Evolutionary conservation across 2,888 invertebrate genomes (phyloP).

Genomic region (Melangyna quadrimaculata): DNA sequence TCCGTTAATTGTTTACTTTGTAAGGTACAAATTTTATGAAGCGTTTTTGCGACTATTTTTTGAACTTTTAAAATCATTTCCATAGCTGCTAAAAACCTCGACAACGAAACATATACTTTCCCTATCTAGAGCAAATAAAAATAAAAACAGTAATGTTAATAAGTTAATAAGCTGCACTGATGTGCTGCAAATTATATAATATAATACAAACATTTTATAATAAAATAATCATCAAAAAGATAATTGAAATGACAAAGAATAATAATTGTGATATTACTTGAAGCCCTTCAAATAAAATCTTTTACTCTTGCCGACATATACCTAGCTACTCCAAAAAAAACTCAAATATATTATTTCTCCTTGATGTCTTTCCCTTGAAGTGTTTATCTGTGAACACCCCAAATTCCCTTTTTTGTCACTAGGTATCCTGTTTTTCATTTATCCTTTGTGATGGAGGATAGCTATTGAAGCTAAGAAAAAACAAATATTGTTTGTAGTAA

Average conservation of each 20-base stretch:
- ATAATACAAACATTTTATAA: no score
- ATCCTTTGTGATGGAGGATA: slow-evolving; percentile 7
- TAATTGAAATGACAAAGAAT: background rate
- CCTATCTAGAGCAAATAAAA: no score
- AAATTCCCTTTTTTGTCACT: background rate
- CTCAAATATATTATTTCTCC: background rate
- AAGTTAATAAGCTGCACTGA: no score
- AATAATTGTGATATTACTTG: background rate
- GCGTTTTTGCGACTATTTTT: no score
- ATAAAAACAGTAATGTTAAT: no score
- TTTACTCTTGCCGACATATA: background rate
- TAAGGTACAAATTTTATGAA: no score
- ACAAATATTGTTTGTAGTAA: background rate
- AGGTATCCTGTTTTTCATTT: background rate
- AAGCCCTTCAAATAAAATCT: background rate
- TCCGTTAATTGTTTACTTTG: no score
- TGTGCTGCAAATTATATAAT: no score
- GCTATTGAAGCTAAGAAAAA: background rate
- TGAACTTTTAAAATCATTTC: no score
- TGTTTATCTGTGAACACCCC: background rate
- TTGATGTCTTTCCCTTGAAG: background rate
- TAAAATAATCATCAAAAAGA: background rate
- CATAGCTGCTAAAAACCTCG: no score
- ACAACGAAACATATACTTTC: no score
- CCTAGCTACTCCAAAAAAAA: no score